These are phyloP conservation scores for Rhinella marina DNA, from an alignment of 2,797 vertebrate genomes.

Conservation along the genomic window DNA sequence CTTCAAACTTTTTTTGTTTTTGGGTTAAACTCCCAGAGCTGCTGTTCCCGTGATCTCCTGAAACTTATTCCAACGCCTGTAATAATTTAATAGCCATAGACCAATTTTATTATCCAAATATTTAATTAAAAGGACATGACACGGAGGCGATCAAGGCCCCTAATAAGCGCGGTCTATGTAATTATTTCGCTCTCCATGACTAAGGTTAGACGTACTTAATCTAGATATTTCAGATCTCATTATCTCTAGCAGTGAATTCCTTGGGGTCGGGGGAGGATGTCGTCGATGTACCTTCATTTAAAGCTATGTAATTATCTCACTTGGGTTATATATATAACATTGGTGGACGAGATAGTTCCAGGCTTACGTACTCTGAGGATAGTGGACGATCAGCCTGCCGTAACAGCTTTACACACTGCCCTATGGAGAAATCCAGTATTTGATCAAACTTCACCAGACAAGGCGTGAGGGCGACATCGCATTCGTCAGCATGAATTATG, in stretches of 20 bases:
- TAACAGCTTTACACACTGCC: background rate
- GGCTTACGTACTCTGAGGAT: background rate
- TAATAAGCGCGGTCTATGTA: constrained; percentile 43
- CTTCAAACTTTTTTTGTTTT: background rate
- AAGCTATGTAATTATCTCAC: constrained; percentile 21
- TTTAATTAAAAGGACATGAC: constrained; percentile 48
- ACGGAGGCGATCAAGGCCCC: constrained; percentile 7
- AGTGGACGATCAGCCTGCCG: background rate
- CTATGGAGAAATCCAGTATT: background rate
- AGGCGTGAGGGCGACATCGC: background rate
- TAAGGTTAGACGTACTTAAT: constrained; percentile 34
- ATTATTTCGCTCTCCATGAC: constrained; percentile 40
- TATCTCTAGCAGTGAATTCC: constrained; percentile 28
- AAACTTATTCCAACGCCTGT: background rate
- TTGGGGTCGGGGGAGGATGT: background rate
- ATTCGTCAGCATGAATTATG: constrained; percentile 20
- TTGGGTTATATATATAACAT: constrained; percentile 20
- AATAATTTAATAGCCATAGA: constrained; percentile 13
- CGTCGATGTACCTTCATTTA: constrained; percentile 23
- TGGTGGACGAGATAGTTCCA: background rate
- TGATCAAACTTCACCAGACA: background rate
- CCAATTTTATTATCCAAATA: constrained; percentile 51
- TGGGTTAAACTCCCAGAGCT: background rate
- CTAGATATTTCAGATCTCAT: constrained; percentile 51
- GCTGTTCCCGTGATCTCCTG: background rate